Base-by-base conservation (phyloP, 1,140 invertebrate species). In the Riptortus pedestris region DNA sequence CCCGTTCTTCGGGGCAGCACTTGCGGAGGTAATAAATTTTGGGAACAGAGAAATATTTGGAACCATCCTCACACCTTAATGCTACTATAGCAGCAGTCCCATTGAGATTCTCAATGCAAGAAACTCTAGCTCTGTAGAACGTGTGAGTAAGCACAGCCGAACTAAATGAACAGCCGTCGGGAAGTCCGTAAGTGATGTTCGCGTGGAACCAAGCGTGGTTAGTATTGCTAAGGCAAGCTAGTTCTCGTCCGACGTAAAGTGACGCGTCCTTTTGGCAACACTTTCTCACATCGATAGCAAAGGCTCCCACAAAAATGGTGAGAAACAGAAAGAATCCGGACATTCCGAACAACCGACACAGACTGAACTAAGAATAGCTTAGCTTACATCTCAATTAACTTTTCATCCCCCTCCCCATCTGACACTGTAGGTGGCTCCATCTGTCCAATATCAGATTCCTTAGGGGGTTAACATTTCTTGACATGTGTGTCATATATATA, bases 1-100 rank as follows among this genome's bases (percentile, higher is more conserved):
- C 55, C 28, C 60, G 64, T 14, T 64, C 27, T 11, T 48, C 2
- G 18, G 67, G 55, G 27, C 67, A 68, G 52, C 67, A 68, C 59
- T 68, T 68, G 9, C 60, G 47, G 12, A 68, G 38, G 31, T 59
- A 65, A 47, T 65, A 20, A 1, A 68, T 63, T 18, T 61, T 31
- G 5, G 67, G 67, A 16, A 65, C 65, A 14, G 18, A 26, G 22
- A 65, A 48, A n/a, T n/a, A n/a, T n/a, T n/a, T n/a, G 11, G 33
- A 24, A 51, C 27, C 38, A 11, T 52, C 33, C 20, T n/a, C 29
- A 43, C 66, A 67, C 20, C 55, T 47, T n/a, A 67, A n/a, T 24
- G 43, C 64, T 2, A 58, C 38, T 0, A 65, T 14, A 14, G 51
- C 58, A 38, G 24, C 61, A 14, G 1, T 47, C 7, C 63, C 59